phyloP scores from a whole-genome alignment of 2,797 vertebrate species.

The Sebastes minor region DNA sequence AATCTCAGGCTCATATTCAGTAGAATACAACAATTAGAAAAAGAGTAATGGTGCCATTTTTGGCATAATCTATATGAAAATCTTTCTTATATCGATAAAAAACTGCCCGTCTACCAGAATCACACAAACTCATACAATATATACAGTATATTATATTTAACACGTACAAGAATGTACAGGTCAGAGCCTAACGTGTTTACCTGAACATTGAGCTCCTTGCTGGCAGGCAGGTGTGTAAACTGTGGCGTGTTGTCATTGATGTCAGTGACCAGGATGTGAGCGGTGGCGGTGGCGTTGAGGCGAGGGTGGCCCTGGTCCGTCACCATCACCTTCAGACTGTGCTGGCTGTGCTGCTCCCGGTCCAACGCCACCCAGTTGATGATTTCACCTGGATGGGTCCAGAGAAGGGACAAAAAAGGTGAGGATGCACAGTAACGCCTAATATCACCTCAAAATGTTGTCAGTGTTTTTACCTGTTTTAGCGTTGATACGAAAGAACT shows the following conservation, averaged over 20 bases:
- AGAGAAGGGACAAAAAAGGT: not conserved
- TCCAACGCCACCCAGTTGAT: constrained; percentile 90
- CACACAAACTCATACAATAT: not conserved
- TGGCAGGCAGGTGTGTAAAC: constrained; percentile 83
- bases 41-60: not conserved
- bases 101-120: not conserved
- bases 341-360: constrained; percentile 84
- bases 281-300: constrained; percentile 81
- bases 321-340: constrained; percentile 87
- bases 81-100: not conserved
- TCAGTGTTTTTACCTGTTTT: constrained; percentile 87
- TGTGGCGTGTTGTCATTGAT: constrained; percentile 89
- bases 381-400: constrained; percentile 86
- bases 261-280: constrained; percentile 85
- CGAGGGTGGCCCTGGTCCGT: constrained; percentile 87
- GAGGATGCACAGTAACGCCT: not conserved
- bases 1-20: not conserved
- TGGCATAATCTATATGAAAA: not conserved
- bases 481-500: constrained; percentile 91
- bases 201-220: constrained; percentile 82
- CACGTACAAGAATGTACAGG: not conserved
- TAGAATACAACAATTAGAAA: not conserved
- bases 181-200: constrained; percentile 39
- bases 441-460: not conserved
- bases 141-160: too few relatives aligned